Evolutionary conservation across 2,888 invertebrate species (phyloP), one percentile per base, ranked within the genome.

Genomic region (Tridacna gigas): DNA sequence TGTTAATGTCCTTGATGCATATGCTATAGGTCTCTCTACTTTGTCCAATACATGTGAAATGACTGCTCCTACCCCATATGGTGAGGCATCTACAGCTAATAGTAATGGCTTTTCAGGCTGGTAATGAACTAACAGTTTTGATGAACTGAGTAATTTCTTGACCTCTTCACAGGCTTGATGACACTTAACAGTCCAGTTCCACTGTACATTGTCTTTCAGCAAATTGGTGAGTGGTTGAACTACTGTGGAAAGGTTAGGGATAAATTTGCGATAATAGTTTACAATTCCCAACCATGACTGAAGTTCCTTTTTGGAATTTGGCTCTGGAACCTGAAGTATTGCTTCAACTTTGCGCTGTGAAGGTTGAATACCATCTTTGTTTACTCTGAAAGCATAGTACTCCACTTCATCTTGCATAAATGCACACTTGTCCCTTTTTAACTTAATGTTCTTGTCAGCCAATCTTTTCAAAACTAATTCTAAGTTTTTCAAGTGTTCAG

Each of bases 331-430:
- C 18, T 66, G 15, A 7, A 25, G 86, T 5, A 86, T 81, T 0
- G 81, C 60, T 20, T 77, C 77, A 28, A 66, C 28, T 63, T 82
- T 77, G n/a, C 75, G 75, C 13, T 63, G 66, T 4, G 18, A 25
- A 25, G 28, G 25, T 26, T 66, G 25, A 26, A 66, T 25, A 26
- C 66, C 37, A 26, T 25, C 28, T 66, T 25, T 15, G 13, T 25
- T 66, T 20, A 71, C n/a, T n/a, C n/a, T 47, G n/a, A 22, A 47
- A 45, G 15, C 26, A 9, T 26, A 66, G 9, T 26, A 66, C 18
- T 66, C 26, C 0, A 66, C 28, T 26, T 66, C 66, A 25, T 37
- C 28, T 11, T 66, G 22, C 2, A 65, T 1, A 12, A 25, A 65
- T 3, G 9, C 1, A 26, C 66, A 25, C 26, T 15, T 66, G 0